Conservation (phyloP, 2,797 vertebrate species). For the Limnodromus scolopaceus region DNA sequence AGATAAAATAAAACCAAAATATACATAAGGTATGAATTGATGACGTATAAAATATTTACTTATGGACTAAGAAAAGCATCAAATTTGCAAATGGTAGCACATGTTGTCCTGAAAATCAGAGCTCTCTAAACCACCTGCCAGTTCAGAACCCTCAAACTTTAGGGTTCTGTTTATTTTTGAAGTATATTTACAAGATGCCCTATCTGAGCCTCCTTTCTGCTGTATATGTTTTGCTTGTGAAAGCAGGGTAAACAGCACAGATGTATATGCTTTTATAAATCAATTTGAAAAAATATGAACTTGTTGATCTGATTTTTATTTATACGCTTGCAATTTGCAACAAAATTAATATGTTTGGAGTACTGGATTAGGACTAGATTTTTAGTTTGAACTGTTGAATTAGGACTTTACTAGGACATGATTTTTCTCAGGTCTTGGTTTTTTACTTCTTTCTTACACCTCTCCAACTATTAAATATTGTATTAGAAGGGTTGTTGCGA, state of each 20-base stretch:
- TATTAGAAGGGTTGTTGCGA: neutral
- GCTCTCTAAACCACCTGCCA: neutral
- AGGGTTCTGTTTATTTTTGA: neutral
- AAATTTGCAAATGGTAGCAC: neutral
- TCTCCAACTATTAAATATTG: neutral
- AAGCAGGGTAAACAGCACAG: neutral
- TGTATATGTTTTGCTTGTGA: neutral
- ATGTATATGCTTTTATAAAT: neutral
- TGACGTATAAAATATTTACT: neutral
- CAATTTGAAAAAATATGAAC: neutral
- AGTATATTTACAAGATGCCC: neutral
- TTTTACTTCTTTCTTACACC: neutral
- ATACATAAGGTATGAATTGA: neutral
- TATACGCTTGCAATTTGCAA: neutral
- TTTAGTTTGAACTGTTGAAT: neutral
- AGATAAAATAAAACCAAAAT: neutral
- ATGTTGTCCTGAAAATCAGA: slow-evolving; percentile 24
- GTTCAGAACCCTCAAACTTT: neutral
- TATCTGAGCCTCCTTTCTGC: neutral
- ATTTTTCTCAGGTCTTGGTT: neutral
- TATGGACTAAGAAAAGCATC: neutral
- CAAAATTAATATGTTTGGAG: neutral
- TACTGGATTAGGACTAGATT: neutral
- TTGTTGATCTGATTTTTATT: neutral
- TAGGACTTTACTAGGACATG: neutral